Evolutionary conservation across 2,888 invertebrate genomes (phyloP), one percentile per base, ranked within the genome.

Genomic region (Phortica okadai): DNA sequence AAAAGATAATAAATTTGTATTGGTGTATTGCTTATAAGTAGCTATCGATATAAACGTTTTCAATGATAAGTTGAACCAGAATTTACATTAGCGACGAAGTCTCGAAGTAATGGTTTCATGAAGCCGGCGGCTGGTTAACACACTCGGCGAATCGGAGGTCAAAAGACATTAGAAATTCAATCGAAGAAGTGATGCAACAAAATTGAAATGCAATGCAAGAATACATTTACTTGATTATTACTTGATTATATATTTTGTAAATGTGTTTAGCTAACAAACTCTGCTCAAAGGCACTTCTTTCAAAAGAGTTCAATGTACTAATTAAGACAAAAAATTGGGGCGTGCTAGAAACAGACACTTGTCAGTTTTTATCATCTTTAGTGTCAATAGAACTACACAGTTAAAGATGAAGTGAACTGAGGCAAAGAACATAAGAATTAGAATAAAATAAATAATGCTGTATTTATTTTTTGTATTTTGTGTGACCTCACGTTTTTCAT

Each of bases 21-120:
- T 50, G 70, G 78, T 62, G 70, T 69, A 73, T 80, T 75, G 79
- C 80, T 82, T 83, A 84, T 83, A 77, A 82, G 80, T 83, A 76
- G 21, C 21, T 21, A 21, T 21, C 21, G 21, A 21, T 21, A 21
- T 21, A 21, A 21, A 21, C 21, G 21, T 21, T 21, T 21, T 21
- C 21, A 21, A 21, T 21, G 21, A 21, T 21, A 21, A 21, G 21
- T 21, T 0, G 21, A 21, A 21, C 21, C 21, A 21, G 0, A 21
- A 21, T 21, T 21, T 21, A 33, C 33, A 33, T 33, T 33, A 5
- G 33, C 33, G 33, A 1, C 2, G 4, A 33, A 33, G 33, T 33
- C 2, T 33, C 2, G 33, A 33, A 33, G 33, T 33, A 33, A 33
- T 33, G 33, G 3, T 33, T 4, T 33, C 33, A 33, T 33, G 2